Evolutionary conservation across 1,140 invertebrate genomes (phyloP).

Genomic region (Solenopsis invicta): DNA sequence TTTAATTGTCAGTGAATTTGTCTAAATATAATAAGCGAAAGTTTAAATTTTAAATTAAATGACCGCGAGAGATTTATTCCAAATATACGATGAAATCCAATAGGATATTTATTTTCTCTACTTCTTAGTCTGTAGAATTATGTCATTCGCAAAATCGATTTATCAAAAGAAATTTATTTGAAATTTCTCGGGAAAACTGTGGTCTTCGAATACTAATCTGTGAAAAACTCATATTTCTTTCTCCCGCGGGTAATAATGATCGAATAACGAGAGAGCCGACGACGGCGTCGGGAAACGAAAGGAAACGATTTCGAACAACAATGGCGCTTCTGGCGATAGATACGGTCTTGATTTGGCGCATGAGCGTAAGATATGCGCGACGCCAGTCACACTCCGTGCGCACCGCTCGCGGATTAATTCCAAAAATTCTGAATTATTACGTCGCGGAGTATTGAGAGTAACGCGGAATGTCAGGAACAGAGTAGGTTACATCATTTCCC

Average conservation of each 20-base stretch:
- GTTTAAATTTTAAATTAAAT: not conserved
- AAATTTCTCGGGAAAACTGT: not conserved
- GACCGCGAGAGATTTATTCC: not conserved
- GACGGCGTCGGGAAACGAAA: not conserved
- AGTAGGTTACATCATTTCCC: conserved; percentile 23
- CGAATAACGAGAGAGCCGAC: not conserved
- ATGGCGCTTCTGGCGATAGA: not conserved
- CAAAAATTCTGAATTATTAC: conserved; percentile 53
- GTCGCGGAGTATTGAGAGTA: conserved; percentile 28
- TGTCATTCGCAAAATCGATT: not conserved
- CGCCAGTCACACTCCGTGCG: conserved; percentile 6
- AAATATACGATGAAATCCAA: not conserved
- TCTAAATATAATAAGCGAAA: not conserved
- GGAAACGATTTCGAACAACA: not conserved
- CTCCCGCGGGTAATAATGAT: not conserved
- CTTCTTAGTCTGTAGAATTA: not conserved
- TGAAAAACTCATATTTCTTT: not conserved
- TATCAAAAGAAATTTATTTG: not conserved
- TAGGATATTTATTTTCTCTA: not conserved
- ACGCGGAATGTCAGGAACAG: not conserved
- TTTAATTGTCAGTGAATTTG: not conserved
- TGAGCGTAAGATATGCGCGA: conserved; percentile 34
- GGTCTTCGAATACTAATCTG: not conserved
- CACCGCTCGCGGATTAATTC: conserved; percentile 13
- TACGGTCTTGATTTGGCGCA: conserved; percentile 30